Evolutionary conservation across 2,888 invertebrate species (phyloP).

Genomic region (Allacma fusca): DNA sequence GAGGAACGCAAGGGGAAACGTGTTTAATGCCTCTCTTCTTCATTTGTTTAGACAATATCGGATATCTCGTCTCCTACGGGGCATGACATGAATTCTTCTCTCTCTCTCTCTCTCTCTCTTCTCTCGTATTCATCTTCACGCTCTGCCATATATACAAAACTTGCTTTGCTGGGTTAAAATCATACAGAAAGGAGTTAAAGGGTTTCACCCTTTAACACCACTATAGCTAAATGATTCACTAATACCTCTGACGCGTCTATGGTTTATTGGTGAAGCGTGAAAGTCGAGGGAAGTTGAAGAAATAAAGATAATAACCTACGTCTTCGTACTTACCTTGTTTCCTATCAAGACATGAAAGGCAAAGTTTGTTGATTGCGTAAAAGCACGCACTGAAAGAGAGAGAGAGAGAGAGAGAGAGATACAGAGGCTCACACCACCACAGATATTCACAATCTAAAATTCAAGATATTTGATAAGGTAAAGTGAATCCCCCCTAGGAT

Average conservation of each 20-base stretch:
- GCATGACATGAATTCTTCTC: constrained; percentile 4
- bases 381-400: constrained; percentile 35
- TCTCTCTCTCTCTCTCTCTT: neutral
- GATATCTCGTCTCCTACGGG: constrained; percentile 2
- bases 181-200: neutral
- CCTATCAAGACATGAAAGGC: constrained; percentile 38
- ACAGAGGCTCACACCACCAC: neutral
- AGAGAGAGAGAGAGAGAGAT: constrained; percentile 6
- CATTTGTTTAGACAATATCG: constrained; percentile 40
- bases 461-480: constrained; percentile 12
- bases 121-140: neutral
- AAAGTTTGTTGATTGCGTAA: constrained; percentile 41
- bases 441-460: constrained; percentile 26
- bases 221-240: neutral
- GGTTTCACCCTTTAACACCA: neutral
- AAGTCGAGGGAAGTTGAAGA: constrained; percentile 21
- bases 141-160: no score
- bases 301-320: constrained; percentile 16
- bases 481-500: constrained; percentile 8
- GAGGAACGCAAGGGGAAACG: constrained; percentile 27
- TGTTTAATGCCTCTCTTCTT: constrained; percentile 36
- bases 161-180: neutral
- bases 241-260: neutral
- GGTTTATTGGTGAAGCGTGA: constrained; percentile 29
- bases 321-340: constrained; percentile 5